Evolutionary conservation across 2,113 vertebrate genomes (phyloP), one percentile per base, ranked within the genome.

Genomic region (Syngnathus typhle): DNA sequence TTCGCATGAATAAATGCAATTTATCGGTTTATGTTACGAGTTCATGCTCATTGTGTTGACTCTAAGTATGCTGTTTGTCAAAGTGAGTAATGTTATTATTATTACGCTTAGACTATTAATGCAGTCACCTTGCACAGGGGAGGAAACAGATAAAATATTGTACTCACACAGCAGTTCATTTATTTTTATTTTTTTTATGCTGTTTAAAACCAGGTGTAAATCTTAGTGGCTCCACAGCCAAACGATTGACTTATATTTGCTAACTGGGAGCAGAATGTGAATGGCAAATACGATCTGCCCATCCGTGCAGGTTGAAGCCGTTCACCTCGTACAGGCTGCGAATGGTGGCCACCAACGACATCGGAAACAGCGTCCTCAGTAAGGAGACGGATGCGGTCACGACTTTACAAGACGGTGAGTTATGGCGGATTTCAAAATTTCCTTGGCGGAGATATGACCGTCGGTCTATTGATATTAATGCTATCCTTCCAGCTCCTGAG

Each of bases 291-390:
- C 1, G 13, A 58, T 62, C 13, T 64, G 5, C 64, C 27, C 81
- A 55, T 80, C 65, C 81, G 27, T 68, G 72, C 76, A 98, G 96
- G 77, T 78, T 98, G 80, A 95, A 92, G 75, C 96, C 96, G 0
- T 98, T 95, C 82, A 96, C 95, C 2, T 96, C 96, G 1, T 98
- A 97, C 85, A 96, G 94, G 71, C 90, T 98, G 77, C 92, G 95
- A 54, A 93, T 98, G 90, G 91, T 94, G 82, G 93, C 96, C n/a
- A 96, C 95, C 83, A 98, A 98, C 1, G 96, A 98, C 54, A 88
- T 98, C 0, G 96, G 96, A 66, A 94, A 96, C 88, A 98, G 96
- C 0, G 82, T 93, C 84, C 93, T 93, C 82, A 96, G 95, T 16
- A 71, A 69, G 0, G 95, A 97, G 90, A 96, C 95, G 0, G 94